A percentile compares a stretch with the other conserved stretches of the same genome.
phyloP scores from a whole-genome alignment of 2,797 vertebrate species.

The Chloroceryle amazona region DNA sequence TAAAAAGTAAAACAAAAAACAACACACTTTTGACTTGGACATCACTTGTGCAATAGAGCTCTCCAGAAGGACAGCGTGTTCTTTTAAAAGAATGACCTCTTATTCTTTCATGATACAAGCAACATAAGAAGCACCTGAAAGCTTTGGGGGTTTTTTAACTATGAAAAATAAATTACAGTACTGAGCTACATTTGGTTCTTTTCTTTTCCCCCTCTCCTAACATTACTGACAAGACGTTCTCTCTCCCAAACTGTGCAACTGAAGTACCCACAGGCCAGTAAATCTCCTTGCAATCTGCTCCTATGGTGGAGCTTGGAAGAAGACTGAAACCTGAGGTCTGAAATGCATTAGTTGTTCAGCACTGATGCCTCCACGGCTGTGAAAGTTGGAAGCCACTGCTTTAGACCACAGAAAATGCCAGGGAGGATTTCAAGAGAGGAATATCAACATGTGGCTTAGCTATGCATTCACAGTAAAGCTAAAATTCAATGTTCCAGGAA shows the following conservation, averaged over 20 bases:
- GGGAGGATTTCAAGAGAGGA: background rate
- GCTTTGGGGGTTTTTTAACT: background rate
- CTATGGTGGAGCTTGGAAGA: background rate
- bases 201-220: background rate
- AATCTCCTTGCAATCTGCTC: background rate
- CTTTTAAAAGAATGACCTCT: slow-evolving; percentile 57
- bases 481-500: background rate
- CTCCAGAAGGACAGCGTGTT: slow-evolving; percentile 67
- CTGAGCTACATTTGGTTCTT: background rate
- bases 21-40: slow-evolving; percentile 29
- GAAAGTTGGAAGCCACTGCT: background rate
- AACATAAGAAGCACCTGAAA: slow-evolving; percentile 59
- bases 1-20: slow-evolving; percentile 24
- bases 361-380: accelerated
- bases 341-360: background rate
- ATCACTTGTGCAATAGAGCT: slow-evolving; percentile 61
- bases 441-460: background rate
- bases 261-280: background rate
- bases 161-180: background rate
- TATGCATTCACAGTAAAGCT: background rate
- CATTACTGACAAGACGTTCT: background rate
- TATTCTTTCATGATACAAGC: slow-evolving; percentile 28
- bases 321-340: background rate
- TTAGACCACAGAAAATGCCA: background rate
- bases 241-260: background rate